Conservation (phyloP, 2,888 invertebrate genomes). For the Agriopis marginaria region DNA sequence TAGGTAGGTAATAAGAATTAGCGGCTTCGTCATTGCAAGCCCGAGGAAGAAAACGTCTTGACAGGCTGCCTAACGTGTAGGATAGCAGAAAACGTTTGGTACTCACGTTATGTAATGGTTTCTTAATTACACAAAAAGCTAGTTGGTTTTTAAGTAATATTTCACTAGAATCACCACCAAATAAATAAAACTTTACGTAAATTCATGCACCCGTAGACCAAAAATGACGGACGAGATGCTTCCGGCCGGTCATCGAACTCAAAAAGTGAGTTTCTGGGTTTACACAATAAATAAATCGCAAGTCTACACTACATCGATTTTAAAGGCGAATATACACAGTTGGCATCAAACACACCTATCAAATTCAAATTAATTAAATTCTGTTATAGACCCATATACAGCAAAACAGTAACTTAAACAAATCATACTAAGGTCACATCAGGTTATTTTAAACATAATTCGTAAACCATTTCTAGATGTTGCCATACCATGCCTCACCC, state of each 20-base stretch:
- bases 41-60: slow-evolving; percentile 49
- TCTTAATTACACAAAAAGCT: slow-evolving; percentile 11
- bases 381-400: too few species aligned
- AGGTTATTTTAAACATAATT: too few species aligned
- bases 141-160: slow-evolving; percentile 22
- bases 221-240: slow-evolving; percentile 74
- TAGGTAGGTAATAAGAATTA: slow-evolving; percentile 60
- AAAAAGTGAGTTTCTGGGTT: not conserved
- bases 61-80: slow-evolving; percentile 38
- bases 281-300: slow-evolving; percentile 2
- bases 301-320: slow-evolving; percentile 1
- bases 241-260: slow-evolving; percentile 70
- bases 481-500: too few species aligned
- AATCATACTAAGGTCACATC: too few species aligned
- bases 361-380: too few species aligned
- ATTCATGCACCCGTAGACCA: slow-evolving; percentile 62
- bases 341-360: too few species aligned
- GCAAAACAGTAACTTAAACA: too few species aligned
- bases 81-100: slow-evolving; percentile 35
- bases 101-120: slow-evolving; percentile 53
- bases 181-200: slow-evolving; percentile 49
- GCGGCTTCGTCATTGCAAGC: slow-evolving; percentile 70
- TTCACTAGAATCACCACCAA: slow-evolving; percentile 50
- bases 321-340: too few species aligned
- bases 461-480: too few species aligned